phyloP scores from a whole-genome alignment of 2,888 invertebrate genomes.

The Thera britannica region DNA sequence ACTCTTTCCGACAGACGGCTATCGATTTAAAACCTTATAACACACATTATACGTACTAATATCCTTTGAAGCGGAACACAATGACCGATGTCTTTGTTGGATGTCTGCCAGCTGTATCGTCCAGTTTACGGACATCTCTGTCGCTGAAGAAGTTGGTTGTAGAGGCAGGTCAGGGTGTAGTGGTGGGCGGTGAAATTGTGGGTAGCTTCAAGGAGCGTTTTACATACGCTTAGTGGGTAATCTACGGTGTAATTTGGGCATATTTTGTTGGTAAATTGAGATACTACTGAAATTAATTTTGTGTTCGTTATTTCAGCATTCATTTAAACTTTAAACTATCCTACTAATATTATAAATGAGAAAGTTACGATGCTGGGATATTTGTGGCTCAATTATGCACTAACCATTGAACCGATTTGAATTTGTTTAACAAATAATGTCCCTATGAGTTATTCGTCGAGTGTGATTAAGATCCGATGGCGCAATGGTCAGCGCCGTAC shows the following conservation, averaged over 20 bases:
- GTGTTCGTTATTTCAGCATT: no score
- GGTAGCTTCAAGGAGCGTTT: conserved; percentile 28
- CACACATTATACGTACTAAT: conserved; percentile 45
- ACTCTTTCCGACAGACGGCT: conserved; percentile 43
- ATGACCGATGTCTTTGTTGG: conserved; percentile 52
- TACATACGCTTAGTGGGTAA: conserved; percentile 44
- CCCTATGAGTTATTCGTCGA: no score
- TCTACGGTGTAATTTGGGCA: conserved; percentile 47
- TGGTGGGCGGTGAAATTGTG: conserved; percentile 21
- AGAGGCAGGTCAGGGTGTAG: conserved; percentile 24
- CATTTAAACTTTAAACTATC: no score
- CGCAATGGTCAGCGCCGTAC: no score
- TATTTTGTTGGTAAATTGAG: conserved; percentile 17
- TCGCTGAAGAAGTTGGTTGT: conserved; percentile 2
- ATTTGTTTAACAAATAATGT: no score
- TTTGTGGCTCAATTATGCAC: no score
- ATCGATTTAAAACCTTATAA: conserved; percentile 56
- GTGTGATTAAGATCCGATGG: no score
- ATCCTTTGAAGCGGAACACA: conserved; percentile 45
- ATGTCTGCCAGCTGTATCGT: conserved; percentile 47
- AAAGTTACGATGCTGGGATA: no score
- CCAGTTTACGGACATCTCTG: conserved; percentile 48
- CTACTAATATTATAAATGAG: no score
- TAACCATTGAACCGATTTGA: no score
- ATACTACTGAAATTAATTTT: not conserved